Base-by-base conservation (phyloP, 2,113 vertebrate species). In the Megatriorchis doriae region DNA sequence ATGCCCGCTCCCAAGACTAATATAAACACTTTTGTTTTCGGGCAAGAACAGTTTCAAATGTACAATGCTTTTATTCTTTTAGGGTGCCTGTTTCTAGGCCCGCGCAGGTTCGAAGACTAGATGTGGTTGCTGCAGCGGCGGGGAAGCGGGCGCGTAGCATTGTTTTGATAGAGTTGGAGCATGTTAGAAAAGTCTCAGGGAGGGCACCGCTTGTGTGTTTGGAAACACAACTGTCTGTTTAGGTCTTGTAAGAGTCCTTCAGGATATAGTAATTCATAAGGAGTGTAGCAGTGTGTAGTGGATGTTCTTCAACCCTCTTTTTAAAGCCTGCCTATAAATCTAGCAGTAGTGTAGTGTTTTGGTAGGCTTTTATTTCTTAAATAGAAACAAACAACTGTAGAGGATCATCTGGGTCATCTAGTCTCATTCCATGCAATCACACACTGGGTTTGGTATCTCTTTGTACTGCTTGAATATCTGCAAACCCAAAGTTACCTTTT, bases 51-150 rank as follows among this genome's bases (percentile, higher is more conserved):
- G 34, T 26, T 61, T 65, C 10, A 18, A 14, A 20, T 5, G 9
- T 13, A 45, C 15, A 5, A 26, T 4, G 32, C n/a, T n/a, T n/a
- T n/a, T 19, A 8, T 55, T 48, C n/a, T 36, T 42, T 27, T 4
- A 5, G 34, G 59, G 32, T 81, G 40, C 29, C 32, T 29, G 17
- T 56, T 68, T 11, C 22, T 32, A 34, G 58, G 59, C 65, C 84
- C 2, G 0, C 21, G 1, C 18, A 25, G 63, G 47, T 59, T 6
- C 2, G 1, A 45, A 6, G 58, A 1, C 6, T 6, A 68, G 36
- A 23, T 11, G 32, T 3, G 11, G 43, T 36, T 25, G 86, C 32
- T 8, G 68, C 12, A 1, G 66, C 7, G 3, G 36, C 5, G 6
- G 26, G 42, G 52, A 7, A 55, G 58, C 1, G 7, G 63, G 88